Percentiles rank a stretch among this genome's conserved stretches.
These are phyloP conservation scores for Drosophila persimilis DNA, from an alignment of 1,140 invertebrate genomes.

Conservation along the genomic window DNA sequence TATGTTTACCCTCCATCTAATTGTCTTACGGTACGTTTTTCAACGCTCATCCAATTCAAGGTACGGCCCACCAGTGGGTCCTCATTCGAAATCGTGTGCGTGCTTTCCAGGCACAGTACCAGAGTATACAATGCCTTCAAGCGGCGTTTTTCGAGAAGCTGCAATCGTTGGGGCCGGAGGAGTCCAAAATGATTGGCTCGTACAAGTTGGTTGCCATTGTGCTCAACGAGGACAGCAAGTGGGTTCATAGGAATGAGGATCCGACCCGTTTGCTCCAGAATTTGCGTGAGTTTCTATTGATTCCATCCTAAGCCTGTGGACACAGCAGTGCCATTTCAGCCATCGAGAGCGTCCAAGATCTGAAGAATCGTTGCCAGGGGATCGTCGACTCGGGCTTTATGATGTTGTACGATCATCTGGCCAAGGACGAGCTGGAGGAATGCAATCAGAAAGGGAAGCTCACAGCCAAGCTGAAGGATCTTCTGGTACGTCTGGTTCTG, in stretches of 20 bases:
- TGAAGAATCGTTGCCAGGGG: slow-evolving; percentile 29
- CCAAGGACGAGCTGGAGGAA: neutral
- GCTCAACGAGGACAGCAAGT: slow-evolving; percentile 32
- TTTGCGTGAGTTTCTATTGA: slow-evolving; percentile 49
- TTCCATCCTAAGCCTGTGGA: neutral
- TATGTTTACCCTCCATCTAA: too few species aligned
- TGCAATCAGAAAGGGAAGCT: neutral
- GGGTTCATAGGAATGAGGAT: slow-evolving; percentile 51
- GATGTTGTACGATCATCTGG: slow-evolving; percentile 17
- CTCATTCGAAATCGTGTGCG: neutral
- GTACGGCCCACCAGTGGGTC: neutral
- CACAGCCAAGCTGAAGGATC: neutral
- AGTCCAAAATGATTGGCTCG: neutral
- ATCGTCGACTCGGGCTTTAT: slow-evolving; percentile 8
- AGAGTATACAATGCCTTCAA: slow-evolving; percentile 44
- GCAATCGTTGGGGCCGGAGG: neutral
- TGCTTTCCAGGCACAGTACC: slow-evolving; percentile 19
- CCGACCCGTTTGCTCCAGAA: slow-evolving; percentile 33
- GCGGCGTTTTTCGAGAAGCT: slow-evolving; percentile 48
- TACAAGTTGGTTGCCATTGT: slow-evolving; percentile 58
- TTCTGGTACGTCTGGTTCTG: slow-evolving; percentile 17
- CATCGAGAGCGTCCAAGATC: slow-evolving; percentile 31
- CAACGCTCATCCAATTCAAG: too few species aligned
- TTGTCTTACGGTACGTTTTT: too few species aligned
- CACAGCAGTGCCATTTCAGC: slow-evolving; percentile 17